A percentile compares a stretch with the other conserved stretches of the same genome.
These are phyloP conservation scores for Silurus lanzhouensis DNA, from an alignment of 2,797 vertebrate genomes.

Conservation along the genomic window DNA sequence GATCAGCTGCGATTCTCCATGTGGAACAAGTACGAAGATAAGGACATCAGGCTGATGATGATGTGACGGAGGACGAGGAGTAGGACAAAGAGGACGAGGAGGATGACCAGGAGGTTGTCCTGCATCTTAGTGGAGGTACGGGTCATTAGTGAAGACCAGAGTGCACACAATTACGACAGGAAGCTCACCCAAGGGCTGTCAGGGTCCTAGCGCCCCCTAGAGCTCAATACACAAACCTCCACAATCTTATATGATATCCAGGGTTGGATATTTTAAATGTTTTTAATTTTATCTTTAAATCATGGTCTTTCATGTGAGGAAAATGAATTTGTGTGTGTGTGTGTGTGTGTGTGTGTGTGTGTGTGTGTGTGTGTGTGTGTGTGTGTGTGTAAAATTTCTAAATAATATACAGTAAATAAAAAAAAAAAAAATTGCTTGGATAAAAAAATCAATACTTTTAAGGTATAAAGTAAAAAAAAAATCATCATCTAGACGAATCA, in stretches of 20 bases:
- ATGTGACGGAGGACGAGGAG: not conserved
- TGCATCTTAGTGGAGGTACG: conserved; percentile 10
- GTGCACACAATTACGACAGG: conserved; percentile 49
- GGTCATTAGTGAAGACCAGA: conserved; percentile 62
- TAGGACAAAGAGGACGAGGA: not conserved
- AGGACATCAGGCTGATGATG: not conserved
- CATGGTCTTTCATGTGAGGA: not conserved
- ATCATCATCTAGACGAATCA: too few relatives aligned
- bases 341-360: too few relatives aligned
- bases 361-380: not conserved
- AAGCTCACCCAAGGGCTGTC: conserved; percentile 27
- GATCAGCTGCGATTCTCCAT: not conserved
- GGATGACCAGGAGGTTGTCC: conserved; percentile 4
- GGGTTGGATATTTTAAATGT: not conserved
- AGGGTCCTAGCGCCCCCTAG: conserved; percentile 44
- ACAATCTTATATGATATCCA: not conserved
- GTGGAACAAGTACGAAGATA: too few relatives aligned
- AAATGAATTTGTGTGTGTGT: not conserved
- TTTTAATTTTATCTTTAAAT: not conserved
- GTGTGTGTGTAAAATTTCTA: not conserved
- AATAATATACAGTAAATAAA: too few relatives aligned
- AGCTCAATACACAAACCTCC: not conserved
- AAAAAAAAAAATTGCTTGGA: too few relatives aligned
- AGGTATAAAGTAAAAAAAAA: too few relatives aligned
- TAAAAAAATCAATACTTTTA: too few relatives aligned